A percentile compares a stretch with the other conserved stretches of the same genome.
Conservation (phyloP, 2,797 vertebrate species). For the Oreonectes daqikongensis region DNA sequence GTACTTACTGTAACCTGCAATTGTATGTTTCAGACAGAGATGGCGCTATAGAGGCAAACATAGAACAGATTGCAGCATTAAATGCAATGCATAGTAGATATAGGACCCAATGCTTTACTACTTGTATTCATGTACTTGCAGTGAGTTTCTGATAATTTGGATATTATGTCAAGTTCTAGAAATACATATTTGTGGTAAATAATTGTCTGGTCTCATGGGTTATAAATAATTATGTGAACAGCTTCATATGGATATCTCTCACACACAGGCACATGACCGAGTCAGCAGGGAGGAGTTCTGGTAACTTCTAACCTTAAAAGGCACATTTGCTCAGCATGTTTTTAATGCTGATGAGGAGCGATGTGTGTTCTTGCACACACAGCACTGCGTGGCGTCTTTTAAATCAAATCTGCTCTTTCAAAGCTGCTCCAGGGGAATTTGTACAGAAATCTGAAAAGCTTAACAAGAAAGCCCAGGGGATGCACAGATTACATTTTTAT, state of each 20-base stretch:
- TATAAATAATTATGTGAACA: not conserved
- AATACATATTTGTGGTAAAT: not conserved
- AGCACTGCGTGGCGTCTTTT: constrained; percentile 62
- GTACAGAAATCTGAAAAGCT: constrained; percentile 60
- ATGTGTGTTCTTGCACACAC: constrained; percentile 54
- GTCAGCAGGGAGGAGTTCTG: constrained; percentile 8
- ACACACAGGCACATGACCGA: not conserved
- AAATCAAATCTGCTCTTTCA: constrained; percentile 65
- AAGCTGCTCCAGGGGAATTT: constrained; percentile 62
- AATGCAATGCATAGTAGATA: too few relatives aligned
- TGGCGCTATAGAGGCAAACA: too few relatives aligned
- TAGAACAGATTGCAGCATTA: not conserved
- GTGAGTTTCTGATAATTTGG: not conserved
- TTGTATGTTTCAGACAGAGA: too few relatives aligned
- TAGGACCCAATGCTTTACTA: too few relatives aligned
- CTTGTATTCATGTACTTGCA: too few relatives aligned
- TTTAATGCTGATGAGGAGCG: constrained; percentile 65
- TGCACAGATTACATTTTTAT: too few relatives aligned
- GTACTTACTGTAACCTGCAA: not conserved
- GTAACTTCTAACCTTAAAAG: constrained; percentile 22
- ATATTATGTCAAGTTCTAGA: not conserved
- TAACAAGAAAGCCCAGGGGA: constrained; percentile 18
- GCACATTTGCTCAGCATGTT: constrained; percentile 66
- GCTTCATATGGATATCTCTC: not conserved
- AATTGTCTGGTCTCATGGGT: not conserved